phyloP scores from a whole-genome alignment of 2,113 vertebrate species.

The Peucedramus taeniatus region DNA sequence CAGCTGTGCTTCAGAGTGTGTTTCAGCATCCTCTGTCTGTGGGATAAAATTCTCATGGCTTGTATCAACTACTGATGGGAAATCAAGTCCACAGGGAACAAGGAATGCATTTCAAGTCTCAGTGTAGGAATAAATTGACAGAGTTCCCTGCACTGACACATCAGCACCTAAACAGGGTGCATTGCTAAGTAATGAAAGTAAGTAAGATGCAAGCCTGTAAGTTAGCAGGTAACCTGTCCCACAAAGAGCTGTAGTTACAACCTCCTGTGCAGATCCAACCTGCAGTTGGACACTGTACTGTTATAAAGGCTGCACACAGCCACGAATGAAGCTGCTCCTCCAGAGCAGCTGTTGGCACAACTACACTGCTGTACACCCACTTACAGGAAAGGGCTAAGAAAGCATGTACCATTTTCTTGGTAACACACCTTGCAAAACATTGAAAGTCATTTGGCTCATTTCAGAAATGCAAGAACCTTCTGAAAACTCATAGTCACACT shows the following conservation, averaged over 20 bases:
- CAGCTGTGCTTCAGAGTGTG: neutral
- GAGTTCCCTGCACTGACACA: neutral
- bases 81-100: neutral
- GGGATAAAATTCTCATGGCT: neutral
- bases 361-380: neutral
- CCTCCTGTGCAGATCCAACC: neutral
- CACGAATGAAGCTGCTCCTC: rapidly evolving
- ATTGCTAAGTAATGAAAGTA: neutral
- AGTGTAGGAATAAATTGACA: neutral
- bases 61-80: neutral
- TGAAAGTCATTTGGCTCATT: neutral
- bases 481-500: neutral
- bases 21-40: neutral
- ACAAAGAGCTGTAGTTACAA: neutral
- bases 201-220: neutral
- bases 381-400: neutral
- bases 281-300: neutral
- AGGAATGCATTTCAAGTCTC: neutral
- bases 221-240: neutral
- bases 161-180: neutral
- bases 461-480: neutral
- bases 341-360: neutral
- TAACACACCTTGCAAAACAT: neutral
- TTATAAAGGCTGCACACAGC: neutral
- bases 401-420: rapidly evolving